phyloP scores from a whole-genome alignment of 30 jellyfish, hydroid and myxozoan genomes.

The Turritopsis rubra region DNA sequence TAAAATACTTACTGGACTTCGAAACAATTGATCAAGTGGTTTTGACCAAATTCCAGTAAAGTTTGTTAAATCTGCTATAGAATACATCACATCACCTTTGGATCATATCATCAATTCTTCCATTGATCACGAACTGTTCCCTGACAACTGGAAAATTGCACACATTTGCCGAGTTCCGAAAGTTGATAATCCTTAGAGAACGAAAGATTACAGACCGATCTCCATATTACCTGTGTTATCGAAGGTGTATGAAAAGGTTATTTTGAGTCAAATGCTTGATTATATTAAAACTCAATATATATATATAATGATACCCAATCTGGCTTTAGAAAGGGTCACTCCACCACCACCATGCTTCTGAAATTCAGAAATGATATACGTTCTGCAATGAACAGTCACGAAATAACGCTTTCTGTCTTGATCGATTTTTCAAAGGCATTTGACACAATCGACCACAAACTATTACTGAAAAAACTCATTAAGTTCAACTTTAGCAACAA shows the following conservation, averaged over 20 bases:
- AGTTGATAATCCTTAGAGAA: background rate
- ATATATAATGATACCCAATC: background rate
- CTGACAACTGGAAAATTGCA: slow-evolving; percentile 5
- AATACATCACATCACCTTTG: slow-evolving; percentile 5
- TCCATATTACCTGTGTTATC: slow-evolving; percentile 9
- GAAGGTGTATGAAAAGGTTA: background rate
- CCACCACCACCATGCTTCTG: background rate
- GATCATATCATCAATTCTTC: background rate
- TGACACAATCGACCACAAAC: slow-evolving; percentile 15
- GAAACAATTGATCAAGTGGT: background rate
- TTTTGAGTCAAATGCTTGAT: background rate
- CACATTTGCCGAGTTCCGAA: slow-evolving; percentile 12
- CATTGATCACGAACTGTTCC: slow-evolving; percentile 11
- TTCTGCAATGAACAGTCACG: background rate
- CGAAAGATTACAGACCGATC: slow-evolving; percentile 1
- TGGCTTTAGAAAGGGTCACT: slow-evolving; percentile 10
- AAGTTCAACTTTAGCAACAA: background rate
- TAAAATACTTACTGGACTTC: background rate
- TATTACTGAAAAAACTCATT: too few species aligned
- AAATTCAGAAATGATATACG: slow-evolving; percentile 2
- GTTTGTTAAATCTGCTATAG: background rate
- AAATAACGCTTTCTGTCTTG: slow-evolving; percentile 5
- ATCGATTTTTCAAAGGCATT: slow-evolving; percentile 19
- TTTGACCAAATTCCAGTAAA: background rate
- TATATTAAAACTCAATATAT: background rate